phyloP scores from a whole-genome alignment of 53 echinoderm and acorn worm species.

The Holothuria scabra region DNA sequence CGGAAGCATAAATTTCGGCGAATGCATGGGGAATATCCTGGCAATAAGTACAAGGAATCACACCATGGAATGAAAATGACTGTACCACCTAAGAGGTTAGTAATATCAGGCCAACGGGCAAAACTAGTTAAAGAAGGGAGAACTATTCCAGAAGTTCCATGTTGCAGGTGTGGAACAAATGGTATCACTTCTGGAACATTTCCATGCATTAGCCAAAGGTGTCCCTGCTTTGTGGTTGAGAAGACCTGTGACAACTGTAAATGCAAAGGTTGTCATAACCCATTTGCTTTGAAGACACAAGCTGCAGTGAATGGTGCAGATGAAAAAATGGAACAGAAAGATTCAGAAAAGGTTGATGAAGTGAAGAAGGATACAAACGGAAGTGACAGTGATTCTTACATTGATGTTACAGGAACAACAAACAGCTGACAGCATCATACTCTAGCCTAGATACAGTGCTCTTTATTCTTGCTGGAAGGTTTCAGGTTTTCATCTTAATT shows the following conservation, averaged over 20 bases:
- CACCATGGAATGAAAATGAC: neutral
- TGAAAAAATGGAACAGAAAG: neutral
- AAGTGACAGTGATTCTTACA: slow-evolving; percentile 52
- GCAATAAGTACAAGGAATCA: neutral
- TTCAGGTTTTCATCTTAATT: no score
- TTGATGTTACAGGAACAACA: slow-evolving; percentile 49
- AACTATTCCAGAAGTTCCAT: slow-evolving; percentile 54
- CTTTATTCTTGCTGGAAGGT: no score
- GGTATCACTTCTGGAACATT: slow-evolving; percentile 61
- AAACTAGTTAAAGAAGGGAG: slow-evolving; percentile 74
- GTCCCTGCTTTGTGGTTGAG: slow-evolving; percentile 85
- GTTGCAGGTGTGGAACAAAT: slow-evolving; percentile 90
- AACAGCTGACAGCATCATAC: slow-evolving; percentile 24
- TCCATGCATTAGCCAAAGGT: slow-evolving; percentile 82
- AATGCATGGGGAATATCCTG: neutral
- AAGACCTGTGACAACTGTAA: slow-evolving; percentile 76
- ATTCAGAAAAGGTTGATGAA: slow-evolving; percentile 8
- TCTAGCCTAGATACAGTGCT: no score
- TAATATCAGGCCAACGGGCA: slow-evolving; percentile 83
- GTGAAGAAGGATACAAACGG: slow-evolving; percentile 46
- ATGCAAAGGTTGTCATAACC: slow-evolving; percentile 93
- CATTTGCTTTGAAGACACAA: slow-evolving; percentile 23
- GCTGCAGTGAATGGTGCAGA: neutral
- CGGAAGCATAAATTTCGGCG: slow-evolving; percentile 8
- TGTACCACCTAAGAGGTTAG: slow-evolving; percentile 55